Evolutionary conservation across 2,888 invertebrate species (phyloP).

Genomic region (Muschampia plurimacula): DNA sequence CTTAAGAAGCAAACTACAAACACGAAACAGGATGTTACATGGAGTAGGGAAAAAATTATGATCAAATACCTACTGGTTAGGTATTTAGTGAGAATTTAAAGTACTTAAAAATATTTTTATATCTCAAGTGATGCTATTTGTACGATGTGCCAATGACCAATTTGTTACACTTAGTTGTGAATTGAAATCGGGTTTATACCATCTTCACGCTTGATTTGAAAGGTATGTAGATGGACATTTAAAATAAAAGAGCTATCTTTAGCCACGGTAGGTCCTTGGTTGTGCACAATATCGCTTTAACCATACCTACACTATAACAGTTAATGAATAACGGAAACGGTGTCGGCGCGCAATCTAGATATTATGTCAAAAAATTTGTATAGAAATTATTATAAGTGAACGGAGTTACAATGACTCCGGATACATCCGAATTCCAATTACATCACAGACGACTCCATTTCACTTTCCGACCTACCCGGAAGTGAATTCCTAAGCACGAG

Average conservation of each 20-base stretch:
- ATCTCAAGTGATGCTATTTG: constrained; percentile 35
- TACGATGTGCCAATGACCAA: constrained; percentile 50
- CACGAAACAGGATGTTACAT: background rate
- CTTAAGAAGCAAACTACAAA: background rate
- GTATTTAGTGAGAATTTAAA: constrained; percentile 20
- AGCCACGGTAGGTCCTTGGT: constrained; percentile 53
- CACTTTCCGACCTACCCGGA: constrained; percentile 86
- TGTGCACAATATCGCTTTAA: constrained; percentile 65
- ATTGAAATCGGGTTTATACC: constrained; percentile 56
- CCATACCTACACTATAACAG: constrained; percentile 45
- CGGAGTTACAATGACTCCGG: constrained; percentile 82
- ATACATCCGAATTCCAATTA: constrained; percentile 86
- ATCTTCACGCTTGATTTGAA: constrained; percentile 48
- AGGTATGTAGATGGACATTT: constrained; percentile 47
- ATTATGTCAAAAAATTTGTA: constrained; percentile 81
- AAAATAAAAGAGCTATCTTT: constrained; percentile 42
- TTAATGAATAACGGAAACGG: constrained; percentile 46
- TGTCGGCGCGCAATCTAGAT: constrained; percentile 59
- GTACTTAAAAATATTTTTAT: constrained; percentile 32
- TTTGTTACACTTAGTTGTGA: constrained; percentile 56
- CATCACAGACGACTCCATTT: constrained; percentile 85
- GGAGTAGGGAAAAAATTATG: background rate
- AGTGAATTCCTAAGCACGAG: constrained; percentile 85
- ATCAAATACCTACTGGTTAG: constrained; percentile 15
- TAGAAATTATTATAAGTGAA: constrained; percentile 81